These are phyloP conservation scores for Strigamia transsilvanica DNA, from an alignment of 2,888 invertebrate genomes.

Conservation along the genomic window DNA sequence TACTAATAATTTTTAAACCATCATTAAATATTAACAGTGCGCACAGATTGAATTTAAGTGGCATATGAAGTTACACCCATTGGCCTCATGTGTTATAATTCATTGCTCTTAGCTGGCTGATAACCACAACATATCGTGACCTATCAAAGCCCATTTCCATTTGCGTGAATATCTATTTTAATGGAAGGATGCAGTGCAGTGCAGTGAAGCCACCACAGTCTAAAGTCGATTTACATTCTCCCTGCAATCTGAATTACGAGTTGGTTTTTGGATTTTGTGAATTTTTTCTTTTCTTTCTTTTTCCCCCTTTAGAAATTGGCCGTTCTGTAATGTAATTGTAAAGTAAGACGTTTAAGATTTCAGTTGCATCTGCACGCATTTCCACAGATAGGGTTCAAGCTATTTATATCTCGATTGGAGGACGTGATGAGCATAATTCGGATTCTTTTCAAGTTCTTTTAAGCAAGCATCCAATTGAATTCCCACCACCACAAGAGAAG, in stretches of 20 bases:
- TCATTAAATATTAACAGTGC: background rate
- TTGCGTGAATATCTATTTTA: conserved; percentile 4
- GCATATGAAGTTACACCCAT: background rate
- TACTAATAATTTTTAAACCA: conserved; percentile 9
- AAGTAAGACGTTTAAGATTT: conserved; percentile 10
- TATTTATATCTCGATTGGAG: conserved; percentile 25
- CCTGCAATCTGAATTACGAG: background rate
- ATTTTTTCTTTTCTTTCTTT: too few relatives aligned
- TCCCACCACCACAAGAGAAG: background rate
- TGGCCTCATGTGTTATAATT: background rate
- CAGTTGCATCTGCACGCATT: background rate
- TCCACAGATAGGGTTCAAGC: conserved; percentile 16
- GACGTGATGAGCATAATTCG: conserved; percentile 24
- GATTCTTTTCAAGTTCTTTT: conserved; percentile 5
- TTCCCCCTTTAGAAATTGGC: background rate
- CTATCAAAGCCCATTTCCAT: background rate
- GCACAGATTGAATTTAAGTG: conserved; percentile 4
- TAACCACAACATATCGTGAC: conserved; percentile 23
- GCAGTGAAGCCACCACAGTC: background rate
- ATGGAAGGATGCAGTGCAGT: background rate
- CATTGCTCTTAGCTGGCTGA: background rate
- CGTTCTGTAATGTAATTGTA: background rate
- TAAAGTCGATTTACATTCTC: background rate
- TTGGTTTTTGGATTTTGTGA: background rate
- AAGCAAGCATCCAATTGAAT: background rate